Base-by-base conservation (phyloP, 53 echinoderm and acorn worm genomes). In the Echinometra lucunter region DNA sequence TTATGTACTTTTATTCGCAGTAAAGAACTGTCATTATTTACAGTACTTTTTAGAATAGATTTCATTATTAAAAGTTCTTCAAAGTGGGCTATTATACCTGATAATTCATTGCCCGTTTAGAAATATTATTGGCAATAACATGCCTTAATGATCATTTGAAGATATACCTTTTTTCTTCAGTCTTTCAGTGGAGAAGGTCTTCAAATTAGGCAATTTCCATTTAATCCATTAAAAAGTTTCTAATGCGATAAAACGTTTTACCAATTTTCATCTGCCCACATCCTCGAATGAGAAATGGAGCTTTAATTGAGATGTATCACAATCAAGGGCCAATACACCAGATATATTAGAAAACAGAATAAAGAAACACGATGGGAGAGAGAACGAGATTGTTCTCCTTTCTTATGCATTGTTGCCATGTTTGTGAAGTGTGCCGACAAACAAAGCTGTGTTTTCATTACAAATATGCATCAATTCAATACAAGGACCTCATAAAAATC, bases 361-460 rank as follows among this genome's bases (percentile, higher is more conserved):
- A 89, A 60, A 34, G 58, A 58, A 60, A 60, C 37, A 60, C 9
- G 8, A 40, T 89, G 38, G 89, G 38, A 37, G 58, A 38, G 89
- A 30, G 60, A 40, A 58, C 34, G 21, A 89, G 89, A 89, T 85
- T 85, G 85, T 47, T 45, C 53, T 85, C 85, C 17, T 47, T 85
- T 85, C 85, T 85, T 49, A 85, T 53, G 85, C 49, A 27, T 85
- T 53, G 53, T 85, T 53, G 27, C 49, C 49, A 15, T 49, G 57
- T 58, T 60, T 89, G 37, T 89, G 89, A 89, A 21, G 58, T 35
- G 58, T 89, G 89, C 89, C 89, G 89, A 89, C 89, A 89, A 34
- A 89, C 89, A 57, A 60, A 89, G 38, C 89, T 58, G 9, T 89
- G 89, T 89, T 89, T 89, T 89, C 89, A 58, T 60, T 58, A 89